Conservation (phyloP, 2,113 vertebrate genomes). For the Pavo muticus region DNA sequence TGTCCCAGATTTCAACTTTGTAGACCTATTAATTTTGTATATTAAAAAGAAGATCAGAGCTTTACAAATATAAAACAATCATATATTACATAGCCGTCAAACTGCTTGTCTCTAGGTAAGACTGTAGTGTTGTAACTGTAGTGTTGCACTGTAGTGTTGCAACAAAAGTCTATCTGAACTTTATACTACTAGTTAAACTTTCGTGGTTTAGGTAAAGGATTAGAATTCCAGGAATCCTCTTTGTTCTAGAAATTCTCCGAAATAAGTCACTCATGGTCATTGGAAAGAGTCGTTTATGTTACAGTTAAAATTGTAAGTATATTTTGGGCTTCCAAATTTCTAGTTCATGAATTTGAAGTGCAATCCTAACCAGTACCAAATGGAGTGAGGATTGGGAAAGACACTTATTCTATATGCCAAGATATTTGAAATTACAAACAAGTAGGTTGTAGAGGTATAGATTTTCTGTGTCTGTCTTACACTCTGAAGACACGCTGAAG, state of each 20-base stretch:
- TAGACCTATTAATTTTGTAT: neutral
- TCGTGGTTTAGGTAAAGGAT: neutral
- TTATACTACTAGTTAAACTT: neutral
- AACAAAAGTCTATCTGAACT: neutral
- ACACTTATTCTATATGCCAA: neutral
- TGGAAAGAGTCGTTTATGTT: neutral
- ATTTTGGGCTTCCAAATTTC: neutral
- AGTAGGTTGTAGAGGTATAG: neutral
- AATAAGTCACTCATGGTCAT: neutral
- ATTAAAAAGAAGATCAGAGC: neutral
- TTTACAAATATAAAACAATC: neutral
- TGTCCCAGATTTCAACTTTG: neutral
- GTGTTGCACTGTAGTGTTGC: neutral
- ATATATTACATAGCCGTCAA: neutral
- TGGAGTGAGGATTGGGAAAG: neutral
- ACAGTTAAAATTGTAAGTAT: neutral
- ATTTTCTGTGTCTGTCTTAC: neutral
- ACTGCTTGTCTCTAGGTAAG: neutral
- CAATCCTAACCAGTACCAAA: neutral
- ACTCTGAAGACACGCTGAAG: neutral
- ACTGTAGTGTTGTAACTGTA: neutral
- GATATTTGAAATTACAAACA: neutral
- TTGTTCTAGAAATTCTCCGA: neutral
- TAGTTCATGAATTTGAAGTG: neutral
- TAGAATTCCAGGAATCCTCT: neutral